These are phyloP conservation scores for Spicauda simplicius DNA, from an alignment of 2,888 invertebrate genomes.

Conservation along the genomic window DNA sequence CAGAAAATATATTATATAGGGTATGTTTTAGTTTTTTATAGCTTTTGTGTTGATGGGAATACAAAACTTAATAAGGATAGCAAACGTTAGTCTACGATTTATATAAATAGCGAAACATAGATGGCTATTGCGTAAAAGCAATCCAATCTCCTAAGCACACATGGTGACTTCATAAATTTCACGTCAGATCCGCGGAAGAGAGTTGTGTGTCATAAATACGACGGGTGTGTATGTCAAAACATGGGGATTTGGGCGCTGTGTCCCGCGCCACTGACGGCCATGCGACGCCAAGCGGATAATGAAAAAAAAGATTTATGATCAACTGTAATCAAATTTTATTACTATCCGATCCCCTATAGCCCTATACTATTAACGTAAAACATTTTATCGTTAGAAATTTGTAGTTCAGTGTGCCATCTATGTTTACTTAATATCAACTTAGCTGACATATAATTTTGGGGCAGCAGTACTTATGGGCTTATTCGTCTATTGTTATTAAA, in stretches of 20 bases:
- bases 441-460: constrained; percentile 7
- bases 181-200: constrained; percentile 69
- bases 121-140: constrained; percentile 63
- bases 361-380: constrained; percentile 56
- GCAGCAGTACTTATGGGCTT: constrained; percentile 13
- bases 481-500: constrained; percentile 36
- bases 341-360: constrained; percentile 67
- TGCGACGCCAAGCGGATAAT: constrained; percentile 71
- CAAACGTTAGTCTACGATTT: neutral
- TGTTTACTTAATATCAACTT: constrained; percentile 25
- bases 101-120: constrained; percentile 15
- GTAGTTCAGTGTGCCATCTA: constrained; percentile 52
- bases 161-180: constrained; percentile 81
- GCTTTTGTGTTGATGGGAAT: neutral
- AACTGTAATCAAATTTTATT: constrained; percentile 83
- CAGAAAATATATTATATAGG: no score
- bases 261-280: constrained; percentile 60
- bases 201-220: constrained; percentile 77
- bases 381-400: constrained; percentile 60
- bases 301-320: constrained; percentile 84
- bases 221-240: constrained; percentile 80
- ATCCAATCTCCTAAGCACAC: constrained; percentile 75
- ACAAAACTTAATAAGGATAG: neutral
- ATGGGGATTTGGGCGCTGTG: constrained; percentile 75
- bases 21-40: no score